These are phyloP conservation scores for Callipepla squamata DNA, from an alignment of 2,113 vertebrate genomes.

Conservation along the genomic window DNA sequence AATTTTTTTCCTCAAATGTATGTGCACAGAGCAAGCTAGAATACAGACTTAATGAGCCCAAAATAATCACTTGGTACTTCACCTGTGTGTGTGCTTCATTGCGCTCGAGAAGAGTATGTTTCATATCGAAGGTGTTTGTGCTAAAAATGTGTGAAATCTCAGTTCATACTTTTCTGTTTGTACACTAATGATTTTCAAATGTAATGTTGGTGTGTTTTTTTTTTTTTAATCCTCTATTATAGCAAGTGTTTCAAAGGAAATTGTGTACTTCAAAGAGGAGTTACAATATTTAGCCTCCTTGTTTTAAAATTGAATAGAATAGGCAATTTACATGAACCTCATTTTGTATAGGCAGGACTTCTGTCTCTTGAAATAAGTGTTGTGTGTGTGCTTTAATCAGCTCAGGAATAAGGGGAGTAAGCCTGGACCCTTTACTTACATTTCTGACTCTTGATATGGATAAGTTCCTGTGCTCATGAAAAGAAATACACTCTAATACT, in stretches of 20 bases:
- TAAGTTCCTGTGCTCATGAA: neutral
- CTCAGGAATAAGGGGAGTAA: neutral
- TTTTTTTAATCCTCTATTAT: neutral
- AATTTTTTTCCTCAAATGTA: neutral
- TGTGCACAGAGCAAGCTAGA: neutral
- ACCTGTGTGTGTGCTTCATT: neutral
- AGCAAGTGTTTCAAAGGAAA: neutral
- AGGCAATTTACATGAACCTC: neutral
- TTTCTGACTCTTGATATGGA: neutral
- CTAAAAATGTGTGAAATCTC: neutral
- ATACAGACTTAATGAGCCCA: neutral
- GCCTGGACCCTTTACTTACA: neutral
- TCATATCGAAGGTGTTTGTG: neutral
- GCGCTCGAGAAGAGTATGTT: neutral
- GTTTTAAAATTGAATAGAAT: neutral
- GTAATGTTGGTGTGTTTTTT: neutral
- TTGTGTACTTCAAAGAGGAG: neutral
- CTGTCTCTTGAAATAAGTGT: neutral
- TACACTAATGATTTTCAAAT: neutral
- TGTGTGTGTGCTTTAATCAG: neutral
- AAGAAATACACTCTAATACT: neutral
- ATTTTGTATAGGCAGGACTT: neutral
- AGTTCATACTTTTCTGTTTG: neutral
- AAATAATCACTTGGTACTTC: neutral
- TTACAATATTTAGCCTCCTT: neutral